Conservation (phyloP, 2,113 vertebrate genomes). For the Probosciger aterrimus region DNA sequence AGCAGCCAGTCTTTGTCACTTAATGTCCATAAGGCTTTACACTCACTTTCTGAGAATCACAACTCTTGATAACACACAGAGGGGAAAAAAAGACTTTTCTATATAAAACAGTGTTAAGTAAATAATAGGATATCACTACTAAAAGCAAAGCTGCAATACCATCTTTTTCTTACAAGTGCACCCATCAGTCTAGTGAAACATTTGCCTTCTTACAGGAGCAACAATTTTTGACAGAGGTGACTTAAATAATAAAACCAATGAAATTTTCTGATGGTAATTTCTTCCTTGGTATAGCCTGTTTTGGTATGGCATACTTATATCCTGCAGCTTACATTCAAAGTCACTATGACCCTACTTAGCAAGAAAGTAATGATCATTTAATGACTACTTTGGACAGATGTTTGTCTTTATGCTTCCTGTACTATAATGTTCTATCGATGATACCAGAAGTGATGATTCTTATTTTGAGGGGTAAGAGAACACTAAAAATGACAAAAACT, state of each 20-base stretch:
- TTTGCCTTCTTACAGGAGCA: background rate
- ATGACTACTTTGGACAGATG: background rate
- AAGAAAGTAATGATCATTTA: background rate
- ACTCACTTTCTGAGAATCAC: background rate
- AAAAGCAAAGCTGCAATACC: background rate
- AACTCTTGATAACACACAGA: background rate
- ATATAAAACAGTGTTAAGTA: background rate
- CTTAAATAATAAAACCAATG: background rate
- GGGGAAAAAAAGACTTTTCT: background rate
- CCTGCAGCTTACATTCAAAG: background rate
- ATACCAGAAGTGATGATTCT: background rate
- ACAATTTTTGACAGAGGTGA: background rate
- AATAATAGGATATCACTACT: background rate
- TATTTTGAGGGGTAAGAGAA: background rate
- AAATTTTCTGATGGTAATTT: background rate
- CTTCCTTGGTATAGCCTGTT: background rate
- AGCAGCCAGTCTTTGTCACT: background rate
- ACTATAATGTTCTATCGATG: accelerated
- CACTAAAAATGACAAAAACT: background rate
- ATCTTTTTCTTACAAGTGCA: background rate
- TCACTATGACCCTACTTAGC: background rate
- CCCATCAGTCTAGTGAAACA: background rate
- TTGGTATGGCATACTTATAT: background rate
- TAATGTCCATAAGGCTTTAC: background rate
- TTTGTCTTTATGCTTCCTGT: background rate